These are phyloP conservation scores for Phyllostomus hastatus DNA, from an alignment of 2,113 vertebrate species.

Conservation along the genomic window DNA sequence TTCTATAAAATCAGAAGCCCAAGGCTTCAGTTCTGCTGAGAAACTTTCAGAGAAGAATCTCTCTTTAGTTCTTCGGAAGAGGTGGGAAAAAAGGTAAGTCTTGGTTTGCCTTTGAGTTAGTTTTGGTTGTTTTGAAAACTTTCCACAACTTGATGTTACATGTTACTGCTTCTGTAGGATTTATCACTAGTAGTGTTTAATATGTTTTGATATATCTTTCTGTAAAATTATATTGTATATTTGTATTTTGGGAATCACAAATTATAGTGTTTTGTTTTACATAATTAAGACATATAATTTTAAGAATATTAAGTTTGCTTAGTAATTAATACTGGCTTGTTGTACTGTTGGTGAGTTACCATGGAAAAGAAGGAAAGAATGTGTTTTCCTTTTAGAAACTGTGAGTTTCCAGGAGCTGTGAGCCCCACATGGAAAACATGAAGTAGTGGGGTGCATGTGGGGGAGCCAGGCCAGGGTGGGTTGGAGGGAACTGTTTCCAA, in stretches of 20 bases:
- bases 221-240: neutral
- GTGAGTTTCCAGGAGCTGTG: neutral
- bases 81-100: constrained; percentile 68
- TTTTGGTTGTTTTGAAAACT: constrained; percentile 16
- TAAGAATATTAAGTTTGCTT: neutral
- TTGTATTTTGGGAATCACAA: neutral
- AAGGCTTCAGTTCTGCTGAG: neutral
- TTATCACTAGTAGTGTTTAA: neutral
- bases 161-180: neutral
- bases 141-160: neutral
- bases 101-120: neutral
- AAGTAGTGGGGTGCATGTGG: neutral
- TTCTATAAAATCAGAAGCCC: constrained; percentile 71
- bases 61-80: neutral
- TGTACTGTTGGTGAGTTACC: neutral
- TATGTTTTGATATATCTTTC: neutral
- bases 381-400: neutral
- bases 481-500: neutral
- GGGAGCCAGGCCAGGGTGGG: neutral
- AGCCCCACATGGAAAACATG: neutral
- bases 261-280: neutral
- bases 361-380: constrained; percentile 43
- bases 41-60: neutral
- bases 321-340: neutral
- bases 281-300: neutral